These are phyloP conservation scores for Pristionchus entomophagus DNA, from an alignment of 2,888 invertebrate genomes.

Conservation along the genomic window DNA sequence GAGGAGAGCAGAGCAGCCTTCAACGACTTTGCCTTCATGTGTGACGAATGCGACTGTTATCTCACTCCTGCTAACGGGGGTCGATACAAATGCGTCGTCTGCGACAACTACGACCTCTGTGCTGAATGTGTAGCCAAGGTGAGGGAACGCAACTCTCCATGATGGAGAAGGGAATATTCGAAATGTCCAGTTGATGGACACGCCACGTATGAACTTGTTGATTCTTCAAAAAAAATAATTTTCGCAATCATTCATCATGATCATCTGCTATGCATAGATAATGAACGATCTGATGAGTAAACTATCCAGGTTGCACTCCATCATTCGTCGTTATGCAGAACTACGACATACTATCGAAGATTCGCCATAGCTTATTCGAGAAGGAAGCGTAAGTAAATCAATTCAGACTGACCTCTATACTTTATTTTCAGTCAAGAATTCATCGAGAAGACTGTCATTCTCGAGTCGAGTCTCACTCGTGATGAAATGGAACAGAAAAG, in stretches of 20 bases:
- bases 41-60: background rate
- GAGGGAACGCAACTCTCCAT: too few species aligned
- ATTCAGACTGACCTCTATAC: too few species aligned
- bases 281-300: too few species aligned
- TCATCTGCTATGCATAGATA: too few species aligned
- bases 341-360: background rate
- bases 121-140: background rate
- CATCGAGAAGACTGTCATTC: too few species aligned
- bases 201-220: too few species aligned
- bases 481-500: background rate
- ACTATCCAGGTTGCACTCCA: background rate
- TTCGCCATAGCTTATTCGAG: background rate
- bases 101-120: constrained; percentile 30
- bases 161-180: too few species aligned
- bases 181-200: too few species aligned
- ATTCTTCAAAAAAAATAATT: too few species aligned
- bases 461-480: too few species aligned
- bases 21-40: background rate
- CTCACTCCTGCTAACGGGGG: background rate
- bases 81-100: background rate
- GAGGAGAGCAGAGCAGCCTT: background rate
- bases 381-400: background rate
- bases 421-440: too few species aligned
- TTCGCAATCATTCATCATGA: too few species aligned
- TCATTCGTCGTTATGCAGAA: background rate